Evolutionary conservation across 2,888 invertebrate species (phyloP).

Genomic region (Amphipoea oculea): DNA sequence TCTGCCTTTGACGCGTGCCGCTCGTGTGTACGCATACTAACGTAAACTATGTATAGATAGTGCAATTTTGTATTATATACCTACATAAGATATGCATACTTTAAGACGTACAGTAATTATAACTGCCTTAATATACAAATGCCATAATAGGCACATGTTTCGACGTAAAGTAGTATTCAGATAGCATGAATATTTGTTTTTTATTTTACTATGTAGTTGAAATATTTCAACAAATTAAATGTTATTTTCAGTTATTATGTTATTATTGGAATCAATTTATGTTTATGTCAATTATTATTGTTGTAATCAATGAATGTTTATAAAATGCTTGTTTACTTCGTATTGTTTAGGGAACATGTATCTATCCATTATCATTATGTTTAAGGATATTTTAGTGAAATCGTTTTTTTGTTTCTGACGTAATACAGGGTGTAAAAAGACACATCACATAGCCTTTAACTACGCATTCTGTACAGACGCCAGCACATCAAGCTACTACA

Average conservation of each 20-base stretch:
- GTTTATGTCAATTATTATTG: not conserved
- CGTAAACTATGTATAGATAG: constrained; percentile 27
- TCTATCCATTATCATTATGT: not conserved
- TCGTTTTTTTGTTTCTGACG: not conserved
- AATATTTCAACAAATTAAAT: constrained; percentile 12
- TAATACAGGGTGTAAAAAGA: not conserved
- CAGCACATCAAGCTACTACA: too few relatives aligned
- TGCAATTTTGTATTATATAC: constrained; percentile 50
- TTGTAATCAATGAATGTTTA: constrained; percentile 7
- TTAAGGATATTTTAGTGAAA: not conserved
- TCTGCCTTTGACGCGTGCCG: not conserved
- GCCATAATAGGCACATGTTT: not conserved
- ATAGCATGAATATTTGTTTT: constrained; percentile 9
- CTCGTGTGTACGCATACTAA: not conserved
- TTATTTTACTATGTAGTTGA: not conserved
- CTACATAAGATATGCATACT: constrained; percentile 20
- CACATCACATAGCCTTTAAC: too few relatives aligned
- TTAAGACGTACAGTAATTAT: constrained; percentile 1
- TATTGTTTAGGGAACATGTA: constrained; percentile 4
- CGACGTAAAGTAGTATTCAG: not conserved
- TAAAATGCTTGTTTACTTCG: not conserved
- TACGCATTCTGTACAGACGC: too few relatives aligned
- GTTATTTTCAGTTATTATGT: constrained; percentile 2
- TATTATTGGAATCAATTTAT: not conserved
- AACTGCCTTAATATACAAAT: not conserved